Conservation (phyloP, 2,797 vertebrate genomes). For the Enteromius fasciolatus region DNA sequence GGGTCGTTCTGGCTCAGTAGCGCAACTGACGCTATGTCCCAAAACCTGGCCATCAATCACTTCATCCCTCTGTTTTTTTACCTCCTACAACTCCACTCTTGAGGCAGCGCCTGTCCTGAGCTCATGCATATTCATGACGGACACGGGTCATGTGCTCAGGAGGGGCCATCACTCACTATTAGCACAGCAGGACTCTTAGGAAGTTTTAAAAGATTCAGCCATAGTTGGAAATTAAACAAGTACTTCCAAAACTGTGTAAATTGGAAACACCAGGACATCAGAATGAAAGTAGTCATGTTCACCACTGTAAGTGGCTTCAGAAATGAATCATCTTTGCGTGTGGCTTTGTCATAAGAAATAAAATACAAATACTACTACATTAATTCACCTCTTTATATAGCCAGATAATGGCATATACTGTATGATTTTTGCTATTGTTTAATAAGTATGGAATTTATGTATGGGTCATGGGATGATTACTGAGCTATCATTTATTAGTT, state of each 20-base stretch:
- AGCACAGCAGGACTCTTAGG: slow-evolving; percentile 5
- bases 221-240: slow-evolving; percentile 9
- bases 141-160: slow-evolving; percentile 49
- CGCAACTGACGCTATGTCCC: slow-evolving; percentile 41
- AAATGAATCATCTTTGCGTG: neutral
- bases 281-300: neutral
- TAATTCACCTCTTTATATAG: neutral
- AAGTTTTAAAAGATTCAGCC: slow-evolving; percentile 14
- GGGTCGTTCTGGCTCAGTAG: slow-evolving; percentile 26
- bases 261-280: neutral
- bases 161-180: slow-evolving; percentile 44
- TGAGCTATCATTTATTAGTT: neutral
- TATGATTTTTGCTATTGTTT: neutral
- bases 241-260: neutral
- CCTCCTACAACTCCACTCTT: slow-evolving; percentile 24
- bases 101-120: slow-evolving; percentile 33
- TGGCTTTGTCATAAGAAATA: neutral
- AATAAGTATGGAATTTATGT: neutral
- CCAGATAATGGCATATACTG: neutral
- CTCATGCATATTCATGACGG: slow-evolving; percentile 56
- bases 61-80: slow-evolving; percentile 47
- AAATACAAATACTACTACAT: neutral
- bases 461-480: neutral
- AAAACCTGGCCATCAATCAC: slow-evolving; percentile 55
- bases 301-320: neutral